Base-by-base conservation (phyloP, 2,888 invertebrate genomes). In the Gari tellinella region DNA sequence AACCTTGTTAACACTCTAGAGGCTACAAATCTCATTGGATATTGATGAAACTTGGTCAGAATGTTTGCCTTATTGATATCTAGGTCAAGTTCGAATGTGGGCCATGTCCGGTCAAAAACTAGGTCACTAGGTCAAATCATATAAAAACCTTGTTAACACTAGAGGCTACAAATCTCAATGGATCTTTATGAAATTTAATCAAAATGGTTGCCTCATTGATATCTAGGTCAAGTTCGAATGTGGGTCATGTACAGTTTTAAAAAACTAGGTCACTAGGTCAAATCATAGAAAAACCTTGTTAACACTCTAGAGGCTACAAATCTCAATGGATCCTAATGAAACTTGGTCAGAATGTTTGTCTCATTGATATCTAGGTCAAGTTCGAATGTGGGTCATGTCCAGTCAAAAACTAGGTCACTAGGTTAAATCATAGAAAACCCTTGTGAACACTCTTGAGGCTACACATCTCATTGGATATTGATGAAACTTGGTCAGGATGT, bases 11-110 rank as follows among this genome's bases (percentile, higher is more conserved):
- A 43, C 43, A 43, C 43, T 5, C 43, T 43, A 43, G 43, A 43
- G 5, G n/a, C 15, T 14, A 43, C 15, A 43, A 19, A 43, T 43
- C 19, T 43, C 19, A 43, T 43, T 3, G 7, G 14, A 43, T 17
- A 43, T 43, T 43, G 7, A 43, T 43, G 21, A 48, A 48, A 48
- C 21, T 19, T 48, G 21, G 48, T 48, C 21, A 48, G 48, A 48
- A 48, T 48, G 21, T 19, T 48, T 48, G 21, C 19, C 21, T 5
- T 48, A 19, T 21, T 48, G 21, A 12, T 12, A 48, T 48, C 17
- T 48, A 3, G 48, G 17, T 2, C 14, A 19, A 48, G 48, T 19
- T 48, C 4, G 21, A 48, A 48, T 5, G 19, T n/a, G 21, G 19
- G 21, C 19, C 48, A 48, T 48, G 48, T 21, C 19, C 4, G 48